These are phyloP conservation scores for Fundulus diaphanus DNA, from an alignment of 2,797 vertebrate genomes.

Conservation along the genomic window DNA sequence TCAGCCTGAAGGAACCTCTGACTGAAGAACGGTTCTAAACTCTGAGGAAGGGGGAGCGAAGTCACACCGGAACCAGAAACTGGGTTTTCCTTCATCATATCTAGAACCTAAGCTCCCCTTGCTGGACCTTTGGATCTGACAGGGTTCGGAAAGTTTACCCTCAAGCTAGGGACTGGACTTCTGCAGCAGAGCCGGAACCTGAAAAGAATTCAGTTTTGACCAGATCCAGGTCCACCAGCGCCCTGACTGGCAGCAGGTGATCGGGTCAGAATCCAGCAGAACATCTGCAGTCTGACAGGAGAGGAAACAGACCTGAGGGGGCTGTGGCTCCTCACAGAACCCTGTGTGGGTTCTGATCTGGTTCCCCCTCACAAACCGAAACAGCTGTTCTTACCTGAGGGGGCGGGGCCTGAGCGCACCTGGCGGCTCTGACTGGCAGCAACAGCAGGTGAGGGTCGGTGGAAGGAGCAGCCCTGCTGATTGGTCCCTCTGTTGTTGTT, in stretches of 20 bases:
- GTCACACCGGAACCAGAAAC: background rate
- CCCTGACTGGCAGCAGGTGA: background rate
- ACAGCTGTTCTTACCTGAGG: slow-evolving; percentile 30
- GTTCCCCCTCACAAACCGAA: no score
- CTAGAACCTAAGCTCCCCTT: no score
- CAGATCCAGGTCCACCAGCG: background rate
- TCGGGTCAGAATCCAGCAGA: background rate
- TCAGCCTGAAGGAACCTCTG: no score
- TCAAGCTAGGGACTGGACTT: no score
- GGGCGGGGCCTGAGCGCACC: slow-evolving; percentile 52
- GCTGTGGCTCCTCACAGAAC: no score
- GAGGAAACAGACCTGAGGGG: no score
- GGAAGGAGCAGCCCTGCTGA: background rate
- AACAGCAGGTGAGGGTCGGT: background rate
- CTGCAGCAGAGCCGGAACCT: background rate
- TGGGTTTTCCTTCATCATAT: no score
- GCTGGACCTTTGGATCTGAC: no score
- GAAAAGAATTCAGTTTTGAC: no score
- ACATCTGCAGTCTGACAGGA: background rate
- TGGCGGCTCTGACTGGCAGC: slow-evolving; percentile 20
- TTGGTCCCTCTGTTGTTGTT: background rate
- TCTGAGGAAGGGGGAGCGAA: no score
- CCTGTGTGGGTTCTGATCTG: background rate
- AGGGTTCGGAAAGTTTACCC: background rate
- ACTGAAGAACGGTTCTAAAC: background rate